Evolutionary conservation across 2,888 invertebrate genomes (phyloP).

Genomic region (Agrotis exclamationis): DNA sequence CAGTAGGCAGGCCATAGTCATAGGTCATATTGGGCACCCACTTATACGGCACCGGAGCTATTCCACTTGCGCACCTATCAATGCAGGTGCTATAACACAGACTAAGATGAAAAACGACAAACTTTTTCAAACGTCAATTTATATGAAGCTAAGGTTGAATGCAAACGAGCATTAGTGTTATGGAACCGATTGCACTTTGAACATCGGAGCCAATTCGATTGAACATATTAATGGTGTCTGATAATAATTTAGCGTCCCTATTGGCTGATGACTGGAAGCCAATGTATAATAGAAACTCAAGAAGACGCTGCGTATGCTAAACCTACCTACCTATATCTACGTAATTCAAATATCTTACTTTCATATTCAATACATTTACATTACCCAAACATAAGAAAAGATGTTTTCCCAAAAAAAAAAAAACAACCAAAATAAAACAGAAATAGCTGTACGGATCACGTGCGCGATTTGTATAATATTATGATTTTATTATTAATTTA

Average conservation of each 20-base stretch:
- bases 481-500: conserved; percentile 91
- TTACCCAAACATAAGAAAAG: conserved; percentile 77
- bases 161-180: conserved; percentile 2
- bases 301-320: not conserved
- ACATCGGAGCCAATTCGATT: conserved; percentile 18
- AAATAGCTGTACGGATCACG: conserved; percentile 74
- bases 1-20: too few relatives aligned
- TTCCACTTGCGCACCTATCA: too few relatives aligned
- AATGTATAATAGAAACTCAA: not conserved
- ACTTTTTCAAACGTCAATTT: conserved; percentile 9
- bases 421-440: conserved; percentile 85
- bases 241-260: conserved; percentile 10
- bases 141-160: not conserved
- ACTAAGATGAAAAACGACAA: not conserved
- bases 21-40: too few relatives aligned
- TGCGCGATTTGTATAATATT: conserved; percentile 87
- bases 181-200: not conserved
- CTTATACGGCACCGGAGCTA: too few relatives aligned
- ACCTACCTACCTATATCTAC: not conserved
- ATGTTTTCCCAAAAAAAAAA: conserved; percentile 64
- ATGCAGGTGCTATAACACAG: too few relatives aligned
- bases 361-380: conserved; percentile 70
- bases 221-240: not conserved
- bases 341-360: not conserved
- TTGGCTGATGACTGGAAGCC: not conserved